Conservation (phyloP, 2,797 vertebrate species). For the Buphagus erythrorhynchus region DNA sequence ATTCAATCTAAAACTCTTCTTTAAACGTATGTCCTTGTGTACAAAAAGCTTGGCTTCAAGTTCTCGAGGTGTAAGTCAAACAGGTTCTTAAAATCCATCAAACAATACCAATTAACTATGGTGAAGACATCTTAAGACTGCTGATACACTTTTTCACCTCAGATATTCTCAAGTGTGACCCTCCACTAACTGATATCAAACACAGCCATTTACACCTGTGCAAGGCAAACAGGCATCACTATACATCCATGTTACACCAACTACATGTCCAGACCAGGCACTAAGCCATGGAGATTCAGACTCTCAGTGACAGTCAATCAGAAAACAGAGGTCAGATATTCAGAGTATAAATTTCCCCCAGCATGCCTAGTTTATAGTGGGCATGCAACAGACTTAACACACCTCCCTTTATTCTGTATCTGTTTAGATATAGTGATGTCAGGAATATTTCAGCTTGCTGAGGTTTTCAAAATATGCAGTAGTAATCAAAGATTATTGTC, state of each 20-base stretch:
- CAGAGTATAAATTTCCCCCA: background rate
- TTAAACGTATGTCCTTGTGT: background rate
- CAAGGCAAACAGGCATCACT: background rate
- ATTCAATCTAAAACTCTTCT: background rate
- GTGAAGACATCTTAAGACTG: background rate
- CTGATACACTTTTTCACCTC: background rate
- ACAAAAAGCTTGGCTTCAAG: background rate
- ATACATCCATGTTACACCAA: background rate
- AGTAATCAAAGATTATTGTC: background rate
- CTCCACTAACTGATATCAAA: background rate
- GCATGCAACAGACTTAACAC: background rate
- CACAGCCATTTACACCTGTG: accelerated
- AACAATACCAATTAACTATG: background rate
- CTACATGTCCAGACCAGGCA: background rate
- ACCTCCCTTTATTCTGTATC: background rate
- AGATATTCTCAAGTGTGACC: background rate
- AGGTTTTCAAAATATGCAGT: background rate
- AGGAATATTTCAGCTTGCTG: background rate
- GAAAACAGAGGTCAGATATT: background rate
- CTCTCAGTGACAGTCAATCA: background rate
- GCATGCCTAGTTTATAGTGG: accelerated
- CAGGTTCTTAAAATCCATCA: background rate
- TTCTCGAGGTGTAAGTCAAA: background rate
- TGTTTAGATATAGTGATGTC: background rate
- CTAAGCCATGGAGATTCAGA: background rate